Base-by-base conservation (phyloP, 2,888 invertebrate species). In the Scaptomyza reducta region DNA sequence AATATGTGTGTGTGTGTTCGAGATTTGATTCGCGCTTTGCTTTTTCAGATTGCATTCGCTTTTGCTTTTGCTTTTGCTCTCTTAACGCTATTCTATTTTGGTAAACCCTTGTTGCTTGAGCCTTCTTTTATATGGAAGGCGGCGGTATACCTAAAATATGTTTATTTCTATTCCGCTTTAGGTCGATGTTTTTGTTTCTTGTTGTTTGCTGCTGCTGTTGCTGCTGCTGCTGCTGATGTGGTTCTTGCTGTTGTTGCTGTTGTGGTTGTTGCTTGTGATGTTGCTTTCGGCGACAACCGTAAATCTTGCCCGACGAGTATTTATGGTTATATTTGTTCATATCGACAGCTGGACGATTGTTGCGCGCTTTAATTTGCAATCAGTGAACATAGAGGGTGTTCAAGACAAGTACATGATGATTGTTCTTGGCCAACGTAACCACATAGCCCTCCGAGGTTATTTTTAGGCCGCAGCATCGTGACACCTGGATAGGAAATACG, bases 391-490 rank as follows among this genome's bases (percentile, higher is more conserved):
- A 97, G 91, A 97, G 94, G 89, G 97, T 97, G 94, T 97, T 97
- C 93, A 98, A 94, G 92, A 99, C 97, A 92, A 99, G 95, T 90
- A 99, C 98, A 93, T 98, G 98, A 93, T 99, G 98, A 93, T 99
- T 99, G 94, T 98, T 99, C 94, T 99, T 99, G 92, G 98, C 98
- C 93, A 99, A 93, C 78, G 98, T 97, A 85, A 97, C 97, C 88
- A 98, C 96, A 92, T 97, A 98, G 83, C 98, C 98, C 92, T 98
- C 98, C 18, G 97, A 97, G 62, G 98, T 98, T 90, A 99, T 98
- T 93, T 98, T 98, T 90, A 99, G 94, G 74, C 98, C 98, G 92
- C 98, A 99, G 94, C 98, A 99, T 90, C 98, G 97, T 78, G 98
- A 98, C 76, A 99, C 98, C 96, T 98, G 38, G n/a, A 50, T 27